These are phyloP conservation scores for Rhagoletis zephyria DNA, from an alignment of 1,140 invertebrate species.

Conservation along the genomic window DNA sequence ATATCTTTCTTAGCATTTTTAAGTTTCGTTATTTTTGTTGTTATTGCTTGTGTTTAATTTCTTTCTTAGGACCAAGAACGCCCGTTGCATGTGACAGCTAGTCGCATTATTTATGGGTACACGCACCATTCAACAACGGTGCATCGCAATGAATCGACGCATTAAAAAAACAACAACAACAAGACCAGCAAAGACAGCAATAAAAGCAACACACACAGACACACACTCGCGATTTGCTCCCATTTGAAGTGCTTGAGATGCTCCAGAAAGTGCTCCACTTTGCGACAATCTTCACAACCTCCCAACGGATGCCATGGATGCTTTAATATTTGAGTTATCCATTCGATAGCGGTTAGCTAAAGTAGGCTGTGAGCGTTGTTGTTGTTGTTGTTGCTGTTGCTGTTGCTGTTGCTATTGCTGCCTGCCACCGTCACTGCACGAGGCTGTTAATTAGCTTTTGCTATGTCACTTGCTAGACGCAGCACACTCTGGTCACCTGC, in stretches of 20 bases:
- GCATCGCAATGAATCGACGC: background rate
- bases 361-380: background rate
- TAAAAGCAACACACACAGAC: background rate
- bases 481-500: background rate
- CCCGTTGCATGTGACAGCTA: background rate
- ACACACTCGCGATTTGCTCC: background rate
- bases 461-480: constrained; percentile 53
- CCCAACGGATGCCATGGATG: background rate
- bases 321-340: constrained; percentile 31
- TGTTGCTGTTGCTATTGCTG: background rate
- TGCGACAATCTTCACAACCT: background rate
- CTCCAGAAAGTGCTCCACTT: constrained; percentile 43
- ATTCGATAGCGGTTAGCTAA: background rate
- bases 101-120: constrained; percentile 43
- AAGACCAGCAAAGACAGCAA: background rate
- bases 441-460: constrained; percentile 58
- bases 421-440: constrained; percentile 43
- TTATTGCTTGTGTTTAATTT: background rate
- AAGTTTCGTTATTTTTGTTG: background rate
- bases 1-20: background rate
- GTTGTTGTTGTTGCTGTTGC: background rate
- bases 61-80: background rate
- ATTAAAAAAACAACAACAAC: constrained; percentile 17
- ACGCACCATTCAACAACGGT: constrained; percentile 21
- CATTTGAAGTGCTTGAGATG: background rate